These are phyloP conservation scores for Felis chaus DNA, from an alignment of 2,113 vertebrate genomes.

Conservation along the genomic window DNA sequence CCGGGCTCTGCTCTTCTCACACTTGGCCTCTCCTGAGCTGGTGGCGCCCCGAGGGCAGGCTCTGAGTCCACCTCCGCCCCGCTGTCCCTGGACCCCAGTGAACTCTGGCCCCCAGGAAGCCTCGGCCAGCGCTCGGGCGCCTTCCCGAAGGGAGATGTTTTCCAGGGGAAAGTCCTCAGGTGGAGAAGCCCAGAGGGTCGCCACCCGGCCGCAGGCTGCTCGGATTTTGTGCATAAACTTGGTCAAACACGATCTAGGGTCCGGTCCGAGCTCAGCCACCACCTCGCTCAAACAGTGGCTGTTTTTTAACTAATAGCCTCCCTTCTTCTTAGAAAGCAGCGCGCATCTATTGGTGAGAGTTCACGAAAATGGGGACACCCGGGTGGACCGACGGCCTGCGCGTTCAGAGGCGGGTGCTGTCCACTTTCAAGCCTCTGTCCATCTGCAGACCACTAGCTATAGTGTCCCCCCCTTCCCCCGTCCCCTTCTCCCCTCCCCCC, in stretches of 20 bases:
- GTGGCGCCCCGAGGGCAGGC: rapidly evolving
- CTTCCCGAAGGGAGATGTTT: rapidly evolving
- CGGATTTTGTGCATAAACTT: rapidly evolving
- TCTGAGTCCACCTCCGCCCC: rapidly evolving
- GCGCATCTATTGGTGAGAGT: neutral
- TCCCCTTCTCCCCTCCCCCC: too few species aligned
- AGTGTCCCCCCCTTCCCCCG: rapidly evolving
- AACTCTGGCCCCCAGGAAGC: rapidly evolving
- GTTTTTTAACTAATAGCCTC: neutral
- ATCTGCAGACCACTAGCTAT: rapidly evolving
- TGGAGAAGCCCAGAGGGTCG: rapidly evolving
- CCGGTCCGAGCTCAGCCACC: neutral
- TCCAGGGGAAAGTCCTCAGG: neutral
- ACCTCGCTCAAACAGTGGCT: rapidly evolving
- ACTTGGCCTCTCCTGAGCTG: rapidly evolving
- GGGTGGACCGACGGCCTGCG: rapidly evolving
- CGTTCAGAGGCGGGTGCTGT: rapidly evolving
- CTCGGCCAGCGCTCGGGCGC: rapidly evolving
- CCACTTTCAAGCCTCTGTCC: too few species aligned
- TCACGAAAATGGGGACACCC: neutral
- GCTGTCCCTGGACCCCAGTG: rapidly evolving
- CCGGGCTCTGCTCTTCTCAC: rapidly evolving
- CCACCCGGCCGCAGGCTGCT: rapidly evolving
- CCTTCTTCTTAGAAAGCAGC: neutral
- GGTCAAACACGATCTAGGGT: rapidly evolving